A percentile compares a stretch with the other conserved stretches of the same genome.
These are phyloP conservation scores for Isichthys henryi DNA, from an alignment of 2,113 vertebrate genomes.

Conservation along the genomic window DNA sequence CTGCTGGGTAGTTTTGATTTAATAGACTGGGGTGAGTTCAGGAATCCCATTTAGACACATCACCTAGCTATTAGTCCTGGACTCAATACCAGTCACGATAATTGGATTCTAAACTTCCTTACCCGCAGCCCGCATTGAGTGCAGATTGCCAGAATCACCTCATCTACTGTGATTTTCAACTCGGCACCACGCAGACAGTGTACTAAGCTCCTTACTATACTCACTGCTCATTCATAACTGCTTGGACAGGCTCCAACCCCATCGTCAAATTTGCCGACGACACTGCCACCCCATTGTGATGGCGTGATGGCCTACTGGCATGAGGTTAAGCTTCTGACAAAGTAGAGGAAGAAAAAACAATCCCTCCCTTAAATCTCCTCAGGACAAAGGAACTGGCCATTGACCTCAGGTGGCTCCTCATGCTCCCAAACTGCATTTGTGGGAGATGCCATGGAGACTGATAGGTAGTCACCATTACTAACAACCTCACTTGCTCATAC, in stretches of 20 bases:
- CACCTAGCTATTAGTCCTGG: background rate
- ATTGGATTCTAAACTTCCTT: background rate
- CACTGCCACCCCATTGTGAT: background rate
- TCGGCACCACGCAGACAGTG: background rate
- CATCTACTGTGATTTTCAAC: background rate
- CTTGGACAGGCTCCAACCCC: background rate
- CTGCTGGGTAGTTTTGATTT: background rate
- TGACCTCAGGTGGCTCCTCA: background rate
- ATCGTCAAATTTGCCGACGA: background rate
- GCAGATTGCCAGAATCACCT: background rate
- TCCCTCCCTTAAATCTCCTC: background rate
- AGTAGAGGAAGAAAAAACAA: background rate
- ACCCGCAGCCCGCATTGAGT: background rate
- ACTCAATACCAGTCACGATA: background rate
- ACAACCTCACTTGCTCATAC: background rate
- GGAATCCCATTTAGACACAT: background rate
- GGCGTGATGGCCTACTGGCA: background rate
- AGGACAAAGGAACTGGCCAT: background rate
- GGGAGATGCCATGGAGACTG: background rate
- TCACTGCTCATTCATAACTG: background rate
- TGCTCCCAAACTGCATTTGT: background rate
- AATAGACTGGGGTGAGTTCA: background rate
- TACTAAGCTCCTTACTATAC: no score
- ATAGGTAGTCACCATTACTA: background rate
- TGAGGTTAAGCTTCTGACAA: background rate